Percentiles rank a stretch among this genome's conserved stretches.
These are phyloP conservation scores for Hafferia zeledoni DNA, from an alignment of 2,797 vertebrate species.

Conservation along the genomic window DNA sequence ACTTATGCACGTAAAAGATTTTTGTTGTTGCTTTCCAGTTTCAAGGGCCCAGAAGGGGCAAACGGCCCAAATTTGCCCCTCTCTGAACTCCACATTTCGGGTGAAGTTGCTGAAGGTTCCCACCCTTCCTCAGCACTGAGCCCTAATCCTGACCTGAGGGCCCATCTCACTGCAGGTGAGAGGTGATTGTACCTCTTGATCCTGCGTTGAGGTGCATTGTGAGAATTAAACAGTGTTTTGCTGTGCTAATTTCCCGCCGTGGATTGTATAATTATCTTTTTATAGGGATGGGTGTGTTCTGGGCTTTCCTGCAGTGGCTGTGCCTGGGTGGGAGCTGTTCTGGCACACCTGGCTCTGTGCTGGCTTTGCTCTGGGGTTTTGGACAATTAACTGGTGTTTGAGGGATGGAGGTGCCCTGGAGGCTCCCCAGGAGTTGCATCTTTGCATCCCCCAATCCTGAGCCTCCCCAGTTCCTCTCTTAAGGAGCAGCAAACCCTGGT, in stretches of 20 bases:
- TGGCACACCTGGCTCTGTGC: background rate
- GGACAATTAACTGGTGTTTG: background rate
- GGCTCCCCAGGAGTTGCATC: fast-evolving
- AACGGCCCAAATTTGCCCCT: background rate
- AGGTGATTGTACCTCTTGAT: slow-evolving; percentile 59
- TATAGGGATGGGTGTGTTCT: slow-evolving; percentile 30
- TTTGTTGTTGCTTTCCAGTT: background rate
- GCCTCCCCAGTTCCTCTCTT: background rate
- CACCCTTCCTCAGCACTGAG: background rate
- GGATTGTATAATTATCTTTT: slow-evolving; percentile 62
- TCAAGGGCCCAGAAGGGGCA: background rate
- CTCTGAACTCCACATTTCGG: background rate
- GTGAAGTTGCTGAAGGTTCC: background rate
- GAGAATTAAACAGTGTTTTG: slow-evolving; percentile 40
- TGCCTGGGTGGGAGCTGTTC: background rate
- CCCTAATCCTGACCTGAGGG: slow-evolving; percentile 60
- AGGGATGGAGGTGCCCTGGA: background rate
- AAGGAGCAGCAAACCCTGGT: background rate
- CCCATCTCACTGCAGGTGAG: slow-evolving; percentile 22
- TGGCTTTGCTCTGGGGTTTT: background rate
- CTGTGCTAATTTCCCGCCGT: slow-evolving; percentile 48
- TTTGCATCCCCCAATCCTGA: fast-evolving
- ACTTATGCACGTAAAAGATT: background rate
- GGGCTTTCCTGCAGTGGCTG: background rate
- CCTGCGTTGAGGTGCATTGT: slow-evolving; percentile 11